Base-by-base conservation (phyloP, 2,797 vertebrate genomes). In the Adrianichthys oophorus region DNA sequence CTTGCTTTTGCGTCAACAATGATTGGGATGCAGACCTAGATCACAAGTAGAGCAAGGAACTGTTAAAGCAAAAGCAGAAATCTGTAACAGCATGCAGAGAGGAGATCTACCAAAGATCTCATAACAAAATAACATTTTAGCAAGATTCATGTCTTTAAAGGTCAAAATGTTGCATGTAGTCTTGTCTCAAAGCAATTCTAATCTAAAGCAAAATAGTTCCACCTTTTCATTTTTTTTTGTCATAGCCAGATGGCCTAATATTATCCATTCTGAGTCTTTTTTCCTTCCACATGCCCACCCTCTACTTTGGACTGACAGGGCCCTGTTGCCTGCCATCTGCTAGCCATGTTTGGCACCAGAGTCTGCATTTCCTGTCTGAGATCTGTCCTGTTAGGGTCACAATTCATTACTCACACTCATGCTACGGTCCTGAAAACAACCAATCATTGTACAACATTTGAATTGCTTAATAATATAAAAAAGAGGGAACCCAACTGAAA, bases 261-360 rank as follows among this genome's bases (percentile, higher is more conserved):
- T 78, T 63, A 68, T 75, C 65, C 65, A 70, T 80, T 70, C 66
- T 57, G 52, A 16, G 10, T 73, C 67, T 72, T 67, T 54, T 64
- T 26, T 14, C 7, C 70, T 58, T 76, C 68, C 67, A 80, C 79
- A 74, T 44, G 32, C 65, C 75, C 71, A 64, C 69, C 69, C 61
- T 37, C 46, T 65, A 65, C 64, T 67, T 68, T 79, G 76, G 79
- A 72, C 83, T 71, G 77, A 81, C 75, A 79, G 74, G 68, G 68
- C 65, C 74, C 78, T 73, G 78, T 77, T 66, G 81, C 70, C 82
- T 64, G 77, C 87, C 88, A 90, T 90, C 89, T 91, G 90, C 64
- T 85, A 60, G 56, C 75, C 72, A 54, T 65, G 65, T 79, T 83
- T 77, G 78, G 80, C 78, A 70, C 45, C 16, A 15, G 59, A 62